Base-by-base conservation (phyloP, 1,140 invertebrate species). In the Aphidius gifuensis region DNA sequence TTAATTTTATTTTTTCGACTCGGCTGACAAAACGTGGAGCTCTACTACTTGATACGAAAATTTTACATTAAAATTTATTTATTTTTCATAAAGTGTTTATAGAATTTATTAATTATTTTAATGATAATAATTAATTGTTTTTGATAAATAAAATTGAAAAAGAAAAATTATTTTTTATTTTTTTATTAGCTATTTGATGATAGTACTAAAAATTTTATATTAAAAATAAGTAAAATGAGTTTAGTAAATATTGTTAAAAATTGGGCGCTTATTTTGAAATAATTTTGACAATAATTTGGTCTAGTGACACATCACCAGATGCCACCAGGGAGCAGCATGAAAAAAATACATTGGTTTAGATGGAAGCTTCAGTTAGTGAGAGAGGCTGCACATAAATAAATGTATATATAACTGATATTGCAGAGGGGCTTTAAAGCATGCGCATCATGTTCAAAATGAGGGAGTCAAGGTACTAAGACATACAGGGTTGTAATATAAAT, bases 391-490 rank as follows among this genome's bases (percentile, higher is more conserved):
- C 9, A 54, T 51, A 21, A 46, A 48, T 59, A 9, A 32, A 9
- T 47, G 62, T 64, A 44, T 62, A 45, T 56, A 21, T 56, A 70
- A 68, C 68, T 68, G 67, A 72, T 71, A 72, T 51, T 65, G 69
- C 66, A 65, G 67, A 58, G 61, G 64, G 64, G 64, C 53, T 48
- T 7, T 39, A 32, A 66, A 47, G 59, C 65, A 66, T 66, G 65
- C 65, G 65, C 65, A 42, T 21, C 7, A 47, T n/a, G 3, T 6
- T 32, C 51, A 9, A 16, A 16, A 16, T 16, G 16, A 54, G 9
- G 7, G 9, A n/a, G 49, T 23, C n/a, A 23, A 39, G 8, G 32
- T 54, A 8, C 8, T 7, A 39, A 7, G 8, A n/a, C 16, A 7
- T 23, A 7, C 8, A 21, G n/a, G n/a, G n/a, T 32, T 32, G 23